Conservation (phyloP, 2,888 invertebrate genomes). For the Neoascia interrupta region DNA sequence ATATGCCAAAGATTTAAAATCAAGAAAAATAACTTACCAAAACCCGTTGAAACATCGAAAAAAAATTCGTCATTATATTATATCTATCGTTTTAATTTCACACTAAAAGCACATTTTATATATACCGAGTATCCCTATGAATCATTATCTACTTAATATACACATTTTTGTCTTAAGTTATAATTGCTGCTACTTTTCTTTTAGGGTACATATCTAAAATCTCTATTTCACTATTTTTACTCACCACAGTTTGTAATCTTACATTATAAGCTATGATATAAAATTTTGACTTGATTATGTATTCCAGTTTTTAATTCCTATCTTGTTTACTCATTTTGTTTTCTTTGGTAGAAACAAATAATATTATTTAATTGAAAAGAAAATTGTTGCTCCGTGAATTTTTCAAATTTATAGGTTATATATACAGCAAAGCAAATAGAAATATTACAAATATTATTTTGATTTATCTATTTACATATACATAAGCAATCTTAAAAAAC, state of each 20-base stretch:
- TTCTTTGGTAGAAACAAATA: constrained; percentile 20
- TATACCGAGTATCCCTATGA: constrained; percentile 55
- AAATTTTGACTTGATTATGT: constrained; percentile 51
- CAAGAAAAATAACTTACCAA: no score
- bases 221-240: constrained; percentile 14
- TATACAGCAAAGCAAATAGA: constrained; percentile 49
- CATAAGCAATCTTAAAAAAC: background rate
- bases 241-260: constrained; percentile 45
- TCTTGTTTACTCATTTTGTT: constrained; percentile 1
- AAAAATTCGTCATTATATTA: no score
- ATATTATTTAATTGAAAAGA: constrained; percentile 23
- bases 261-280: constrained; percentile 38
- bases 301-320: no score
- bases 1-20: constrained; percentile 20
- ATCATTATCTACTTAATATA: constrained; percentile 50
- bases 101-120: constrained; percentile 71
- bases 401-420: constrained; percentile 57
- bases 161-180: constrained; percentile 37
- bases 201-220: constrained; percentile 23
- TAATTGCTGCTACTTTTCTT: constrained; percentile 12
- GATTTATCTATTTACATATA: constrained; percentile 25
- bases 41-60: no score
- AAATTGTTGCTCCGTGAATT: background rate
- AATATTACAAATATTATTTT: constrained; percentile 13
- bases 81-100: no score